phyloP scores from a whole-genome alignment of 2,797 vertebrate species.

The Gallirallus australis region DNA sequence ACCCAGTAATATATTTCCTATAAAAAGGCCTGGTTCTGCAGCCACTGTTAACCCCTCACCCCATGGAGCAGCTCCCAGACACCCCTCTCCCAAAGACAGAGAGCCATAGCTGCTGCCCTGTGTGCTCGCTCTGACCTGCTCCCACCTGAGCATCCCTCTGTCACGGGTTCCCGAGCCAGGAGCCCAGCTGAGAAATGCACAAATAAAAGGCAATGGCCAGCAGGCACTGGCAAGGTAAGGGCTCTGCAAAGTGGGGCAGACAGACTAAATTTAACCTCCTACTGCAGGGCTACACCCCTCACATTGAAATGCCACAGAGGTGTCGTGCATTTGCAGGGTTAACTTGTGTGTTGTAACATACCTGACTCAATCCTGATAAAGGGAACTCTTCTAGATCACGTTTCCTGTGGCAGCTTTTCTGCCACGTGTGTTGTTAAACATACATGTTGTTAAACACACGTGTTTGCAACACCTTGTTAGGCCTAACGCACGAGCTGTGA shows the following conservation, averaged over 20 bases:
- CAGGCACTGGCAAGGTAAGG: background rate
- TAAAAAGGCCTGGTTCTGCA: background rate
- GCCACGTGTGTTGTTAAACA: background rate
- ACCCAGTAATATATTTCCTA: background rate
- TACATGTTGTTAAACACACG: accelerated
- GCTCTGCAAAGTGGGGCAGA: background rate
- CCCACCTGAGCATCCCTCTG: background rate
- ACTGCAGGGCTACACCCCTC: background rate
- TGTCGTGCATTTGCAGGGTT: accelerated
- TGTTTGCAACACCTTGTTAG: accelerated
- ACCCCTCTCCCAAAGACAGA: no score
- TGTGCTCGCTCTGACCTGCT: background rate
- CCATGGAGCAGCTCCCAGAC: background rate
- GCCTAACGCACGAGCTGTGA: background rate
- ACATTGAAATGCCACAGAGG: background rate
- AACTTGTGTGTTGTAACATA: background rate
- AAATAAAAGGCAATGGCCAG: background rate
- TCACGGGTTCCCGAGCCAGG: background rate
- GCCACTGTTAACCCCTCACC: background rate
- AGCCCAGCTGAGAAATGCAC: background rate
- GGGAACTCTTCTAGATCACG: accelerated
- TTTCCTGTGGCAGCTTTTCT: background rate
- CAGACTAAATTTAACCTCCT: no score
- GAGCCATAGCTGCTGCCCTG: background rate
- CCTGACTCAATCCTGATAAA: background rate